These are phyloP conservation scores for Pristiophorus japonicus DNA, from an alignment of 2,113 vertebrate species.

Conservation along the genomic window DNA sequence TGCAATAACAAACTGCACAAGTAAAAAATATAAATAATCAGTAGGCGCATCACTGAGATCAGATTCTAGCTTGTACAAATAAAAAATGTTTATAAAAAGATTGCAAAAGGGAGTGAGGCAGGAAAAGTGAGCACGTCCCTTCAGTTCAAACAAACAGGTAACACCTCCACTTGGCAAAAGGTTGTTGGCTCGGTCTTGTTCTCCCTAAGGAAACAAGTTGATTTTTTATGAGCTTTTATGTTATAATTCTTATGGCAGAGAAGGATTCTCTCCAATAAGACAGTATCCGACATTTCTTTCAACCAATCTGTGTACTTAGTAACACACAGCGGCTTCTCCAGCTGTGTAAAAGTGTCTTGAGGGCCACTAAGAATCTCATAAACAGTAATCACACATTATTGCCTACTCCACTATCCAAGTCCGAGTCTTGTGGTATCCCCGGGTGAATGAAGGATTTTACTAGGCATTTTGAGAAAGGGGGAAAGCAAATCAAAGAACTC, in stretches of 20 bases:
- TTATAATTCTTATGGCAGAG: neutral
- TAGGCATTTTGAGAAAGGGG: neutral
- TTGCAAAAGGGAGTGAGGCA: neutral
- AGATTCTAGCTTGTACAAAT: neutral
- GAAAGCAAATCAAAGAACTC: neutral
- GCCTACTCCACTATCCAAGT: neutral
- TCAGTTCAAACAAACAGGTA: neutral
- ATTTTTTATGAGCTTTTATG: neutral
- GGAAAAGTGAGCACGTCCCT: neutral
- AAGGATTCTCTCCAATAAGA: neutral
- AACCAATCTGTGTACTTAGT: neutral
- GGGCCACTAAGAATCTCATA: constrained; percentile 10
- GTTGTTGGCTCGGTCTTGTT: neutral
- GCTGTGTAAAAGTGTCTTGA: neutral
- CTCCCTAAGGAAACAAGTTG: neutral
- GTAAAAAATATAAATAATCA: neutral
- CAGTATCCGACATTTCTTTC: neutral
- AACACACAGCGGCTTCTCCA: neutral
- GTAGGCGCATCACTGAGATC: neutral
- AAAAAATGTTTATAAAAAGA: neutral
- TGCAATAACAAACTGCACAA: neutral
- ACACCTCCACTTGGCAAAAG: neutral
- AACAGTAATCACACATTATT: neutral
- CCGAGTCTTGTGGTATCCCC: neutral
- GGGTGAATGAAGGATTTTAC: neutral